Evolutionary conservation across 2,797 vertebrate species (phyloP).

Genomic region (Xerus rutilus): DNA sequence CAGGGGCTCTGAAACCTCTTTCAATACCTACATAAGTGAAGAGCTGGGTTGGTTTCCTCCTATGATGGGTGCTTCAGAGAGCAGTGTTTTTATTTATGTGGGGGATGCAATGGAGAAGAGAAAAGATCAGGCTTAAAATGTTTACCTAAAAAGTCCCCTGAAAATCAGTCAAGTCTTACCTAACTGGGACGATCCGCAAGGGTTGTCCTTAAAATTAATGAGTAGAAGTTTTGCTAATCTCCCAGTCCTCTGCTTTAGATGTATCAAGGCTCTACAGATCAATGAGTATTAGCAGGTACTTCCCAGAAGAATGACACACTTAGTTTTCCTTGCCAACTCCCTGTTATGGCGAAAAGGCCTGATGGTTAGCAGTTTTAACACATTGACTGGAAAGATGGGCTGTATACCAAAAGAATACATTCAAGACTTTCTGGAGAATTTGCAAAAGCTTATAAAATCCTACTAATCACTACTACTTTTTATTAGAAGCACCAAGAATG

Average conservation of each 20-base stretch:
- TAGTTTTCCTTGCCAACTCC: background rate
- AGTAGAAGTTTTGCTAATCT: background rate
- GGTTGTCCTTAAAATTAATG: background rate
- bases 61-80: background rate
- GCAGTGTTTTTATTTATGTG: background rate
- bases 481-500: background rate
- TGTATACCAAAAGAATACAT: background rate
- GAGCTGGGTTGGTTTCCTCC: background rate
- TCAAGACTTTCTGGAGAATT: background rate
- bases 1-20: background rate
- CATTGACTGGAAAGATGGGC: background rate
- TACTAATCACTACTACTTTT: background rate
- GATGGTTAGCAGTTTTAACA: background rate
- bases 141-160: background rate
- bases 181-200: background rate
- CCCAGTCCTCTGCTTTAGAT: background rate
- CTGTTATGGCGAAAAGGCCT: background rate
- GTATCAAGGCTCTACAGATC: background rate
- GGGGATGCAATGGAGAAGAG: rapidly evolving
- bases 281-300: background rate
- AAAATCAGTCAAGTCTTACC: background rate
- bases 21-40: background rate
- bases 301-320: background rate
- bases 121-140: background rate
- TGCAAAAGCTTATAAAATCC: background rate